phyloP scores from a whole-genome alignment of 2,888 invertebrate genomes.

The Drosophila lutescens region DNA sequence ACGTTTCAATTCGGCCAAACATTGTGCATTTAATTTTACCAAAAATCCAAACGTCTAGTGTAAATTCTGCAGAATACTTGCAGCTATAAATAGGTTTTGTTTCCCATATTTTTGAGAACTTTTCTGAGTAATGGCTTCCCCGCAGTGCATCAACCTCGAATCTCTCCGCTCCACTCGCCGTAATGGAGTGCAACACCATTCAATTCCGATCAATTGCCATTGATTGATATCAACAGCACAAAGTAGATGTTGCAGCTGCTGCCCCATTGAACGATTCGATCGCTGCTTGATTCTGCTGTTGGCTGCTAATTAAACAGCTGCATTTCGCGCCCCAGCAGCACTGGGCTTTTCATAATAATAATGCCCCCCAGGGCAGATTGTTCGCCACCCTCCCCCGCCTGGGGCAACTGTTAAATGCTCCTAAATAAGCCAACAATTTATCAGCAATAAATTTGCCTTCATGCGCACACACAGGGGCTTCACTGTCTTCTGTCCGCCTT shows the following conservation, averaged over 20 bases:
- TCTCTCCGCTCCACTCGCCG: constrained; percentile 26
- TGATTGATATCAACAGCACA: constrained; percentile 64
- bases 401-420: constrained; percentile 10
- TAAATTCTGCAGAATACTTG: neutral
- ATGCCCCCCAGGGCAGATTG: constrained; percentile 26
- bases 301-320: constrained; percentile 69
- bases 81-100: neutral
- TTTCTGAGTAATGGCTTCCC: neutral
- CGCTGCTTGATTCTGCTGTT: constrained; percentile 4
- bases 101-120: constrained; percentile 1
- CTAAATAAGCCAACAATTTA: constrained; percentile 68
- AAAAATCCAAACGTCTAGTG: neutral
- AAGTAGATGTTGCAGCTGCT: constrained; percentile 47
- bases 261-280: constrained; percentile 18
- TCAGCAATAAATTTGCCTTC: constrained; percentile 73
- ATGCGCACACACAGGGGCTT: constrained; percentile 17
- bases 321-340: constrained; percentile 58
- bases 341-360: constrained; percentile 50
- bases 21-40: neutral
- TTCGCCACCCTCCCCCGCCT: constrained; percentile 10
- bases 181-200: constrained; percentile 56
- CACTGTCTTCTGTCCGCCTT: constrained; percentile 10
- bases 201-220: constrained; percentile 68
- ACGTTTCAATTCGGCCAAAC: too few species aligned
- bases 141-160: constrained; percentile 24